Percentiles rank a stretch among this genome's conserved stretches.
Conservation (phyloP, 2,888 invertebrate genomes). For the Oscheius sp. region DNA sequence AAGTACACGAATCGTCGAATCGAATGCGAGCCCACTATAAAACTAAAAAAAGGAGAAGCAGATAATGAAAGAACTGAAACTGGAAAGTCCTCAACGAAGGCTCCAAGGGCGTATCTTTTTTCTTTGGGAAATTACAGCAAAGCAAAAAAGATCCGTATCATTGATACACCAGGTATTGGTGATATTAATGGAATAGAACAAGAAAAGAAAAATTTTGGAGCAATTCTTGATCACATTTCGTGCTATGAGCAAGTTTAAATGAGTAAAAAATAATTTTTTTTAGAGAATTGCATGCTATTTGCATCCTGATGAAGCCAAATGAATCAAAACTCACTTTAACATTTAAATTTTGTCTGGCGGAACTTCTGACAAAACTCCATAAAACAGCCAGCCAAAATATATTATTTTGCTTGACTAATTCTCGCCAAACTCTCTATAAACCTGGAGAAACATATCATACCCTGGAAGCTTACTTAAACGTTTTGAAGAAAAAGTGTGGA, state of each 20-base stretch:
- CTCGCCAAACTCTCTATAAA: constrained; percentile 28
- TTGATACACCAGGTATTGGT: constrained; percentile 62
- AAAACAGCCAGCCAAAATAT: constrained; percentile 52
- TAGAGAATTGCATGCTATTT: constrained; percentile 43
- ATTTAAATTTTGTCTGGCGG: constrained; percentile 56
- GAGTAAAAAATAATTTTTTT: background rate
- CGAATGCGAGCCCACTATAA: constrained; percentile 20
- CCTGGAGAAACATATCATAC: constrained; percentile 31
- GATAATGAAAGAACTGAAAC: background rate
- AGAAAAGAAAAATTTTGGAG: constrained; percentile 50
- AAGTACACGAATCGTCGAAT: constrained; percentile 1
- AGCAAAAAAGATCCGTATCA: constrained; percentile 34
- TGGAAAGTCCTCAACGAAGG: constrained; percentile 15
- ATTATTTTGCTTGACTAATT: constrained; percentile 58
- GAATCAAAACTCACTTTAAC: constrained; percentile 32
- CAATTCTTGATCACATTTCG: constrained; percentile 29
- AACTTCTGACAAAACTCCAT: constrained; percentile 54
- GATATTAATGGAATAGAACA: constrained; percentile 50
- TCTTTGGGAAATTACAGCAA: background rate
- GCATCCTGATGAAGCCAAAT: constrained; percentile 52
- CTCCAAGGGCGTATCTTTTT: constrained; percentile 2
- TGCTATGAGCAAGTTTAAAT: background rate
- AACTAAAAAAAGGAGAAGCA: background rate
- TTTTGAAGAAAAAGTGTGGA: background rate
- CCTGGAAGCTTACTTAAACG: constrained; percentile 17